A percentile compares a stretch with the other conserved stretches of the same genome.
phyloP scores from a whole-genome alignment of 2,888 invertebrate genomes.

The Lasioglossum morio region DNA sequence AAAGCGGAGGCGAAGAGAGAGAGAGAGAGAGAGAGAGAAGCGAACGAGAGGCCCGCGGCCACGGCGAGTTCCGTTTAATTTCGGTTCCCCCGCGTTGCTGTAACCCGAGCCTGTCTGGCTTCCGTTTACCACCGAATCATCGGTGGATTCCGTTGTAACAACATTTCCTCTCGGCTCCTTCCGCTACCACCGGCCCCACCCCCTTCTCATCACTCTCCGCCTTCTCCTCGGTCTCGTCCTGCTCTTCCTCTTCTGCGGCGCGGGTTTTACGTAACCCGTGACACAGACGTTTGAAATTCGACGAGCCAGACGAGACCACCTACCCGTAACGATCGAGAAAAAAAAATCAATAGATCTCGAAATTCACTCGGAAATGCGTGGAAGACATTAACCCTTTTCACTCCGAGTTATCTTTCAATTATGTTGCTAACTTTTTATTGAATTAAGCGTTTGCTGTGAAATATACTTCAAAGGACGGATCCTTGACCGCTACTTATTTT shows the following conservation, averaged over 20 bases:
- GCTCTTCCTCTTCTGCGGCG: not conserved
- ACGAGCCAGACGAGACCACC: not conserved
- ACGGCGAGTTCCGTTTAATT: not conserved
- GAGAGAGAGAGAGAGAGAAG: not conserved
- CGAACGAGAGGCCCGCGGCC: not conserved
- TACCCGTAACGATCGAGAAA: not conserved
- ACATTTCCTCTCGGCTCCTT: slow-evolving; percentile 15
- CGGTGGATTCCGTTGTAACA: slow-evolving; percentile 16
- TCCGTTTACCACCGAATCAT: slow-evolving; percentile 26
- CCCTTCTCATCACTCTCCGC: not conserved
- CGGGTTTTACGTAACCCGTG: slow-evolving; percentile 21
- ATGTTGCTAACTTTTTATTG: too few relatives aligned
- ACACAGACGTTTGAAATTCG: not conserved
- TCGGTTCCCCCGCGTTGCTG: slow-evolving; percentile 17
- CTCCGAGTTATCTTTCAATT: too few relatives aligned
- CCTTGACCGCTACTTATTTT: too few relatives aligned
- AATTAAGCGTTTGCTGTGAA: too few relatives aligned
- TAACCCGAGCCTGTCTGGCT: slow-evolving; percentile 29
- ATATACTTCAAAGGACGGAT: too few relatives aligned
- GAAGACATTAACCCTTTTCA: not conserved
- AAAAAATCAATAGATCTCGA: not conserved
- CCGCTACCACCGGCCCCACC: not conserved
- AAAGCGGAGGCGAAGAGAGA: not conserved
- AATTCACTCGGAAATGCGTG: not conserved
- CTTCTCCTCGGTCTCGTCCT: not conserved